Conservation (phyloP, 2,888 invertebrate species). For the Lepidonotus clava region DNA sequence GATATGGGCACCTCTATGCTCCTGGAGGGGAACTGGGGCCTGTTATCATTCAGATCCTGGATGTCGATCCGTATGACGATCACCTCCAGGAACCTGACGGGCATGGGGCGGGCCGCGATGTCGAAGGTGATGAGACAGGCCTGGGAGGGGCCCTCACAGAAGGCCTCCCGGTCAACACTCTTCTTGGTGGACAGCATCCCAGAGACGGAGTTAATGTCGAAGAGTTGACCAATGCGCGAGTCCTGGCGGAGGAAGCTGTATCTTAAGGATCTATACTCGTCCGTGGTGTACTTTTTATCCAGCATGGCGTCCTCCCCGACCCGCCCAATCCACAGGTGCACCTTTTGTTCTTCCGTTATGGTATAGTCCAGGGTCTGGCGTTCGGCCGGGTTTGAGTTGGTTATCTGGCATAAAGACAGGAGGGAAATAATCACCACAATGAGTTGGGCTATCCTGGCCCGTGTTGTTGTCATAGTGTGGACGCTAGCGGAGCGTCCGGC, state of each 20-base stretch:
- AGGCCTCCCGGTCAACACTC: constrained; percentile 63
- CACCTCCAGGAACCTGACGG: constrained; percentile 22
- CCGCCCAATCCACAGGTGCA: neutral
- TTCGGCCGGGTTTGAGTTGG: neutral
- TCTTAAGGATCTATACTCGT: constrained; percentile 15
- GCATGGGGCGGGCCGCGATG: constrained; percentile 33
- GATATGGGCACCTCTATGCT: constrained; percentile 32
- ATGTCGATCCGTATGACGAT: constrained; percentile 30
- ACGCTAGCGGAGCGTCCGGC: no score
- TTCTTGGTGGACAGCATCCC: constrained; percentile 62
- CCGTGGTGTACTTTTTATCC: constrained; percentile 31
- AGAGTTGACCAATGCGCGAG: constrained; percentile 21
- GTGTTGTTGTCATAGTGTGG: no score
- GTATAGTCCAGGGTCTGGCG: constrained; percentile 29
- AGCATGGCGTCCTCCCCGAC: constrained; percentile 25
- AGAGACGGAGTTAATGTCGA: constrained; percentile 61
- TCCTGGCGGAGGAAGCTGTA: constrained; percentile 45
- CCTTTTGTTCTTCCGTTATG: constrained; percentile 5
- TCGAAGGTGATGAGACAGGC: constrained; percentile 35
- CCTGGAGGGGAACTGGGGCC: constrained; percentile 39
- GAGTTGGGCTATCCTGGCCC: no score
- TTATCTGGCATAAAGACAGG: no score
- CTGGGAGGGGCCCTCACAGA: constrained; percentile 61
- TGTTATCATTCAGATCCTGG: constrained; percentile 51
- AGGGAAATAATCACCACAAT: no score